A percentile compares a stretch with the other conserved stretches of the same genome.
Conservation (phyloP, 2,888 invertebrate species). For the Lasioglossum vierecki region DNA sequence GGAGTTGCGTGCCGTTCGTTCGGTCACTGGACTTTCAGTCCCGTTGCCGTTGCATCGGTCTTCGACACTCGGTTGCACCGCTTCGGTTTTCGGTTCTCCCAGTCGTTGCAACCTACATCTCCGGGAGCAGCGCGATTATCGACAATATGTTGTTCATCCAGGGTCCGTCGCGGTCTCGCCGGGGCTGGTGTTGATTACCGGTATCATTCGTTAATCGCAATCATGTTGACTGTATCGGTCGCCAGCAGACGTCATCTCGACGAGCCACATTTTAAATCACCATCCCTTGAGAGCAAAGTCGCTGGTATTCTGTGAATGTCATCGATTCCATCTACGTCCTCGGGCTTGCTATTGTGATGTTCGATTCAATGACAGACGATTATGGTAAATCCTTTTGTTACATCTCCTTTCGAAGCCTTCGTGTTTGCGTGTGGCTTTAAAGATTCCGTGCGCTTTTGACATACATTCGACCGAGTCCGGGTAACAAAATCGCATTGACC, state of each 20-base stretch:
- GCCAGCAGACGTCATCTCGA: conserved; percentile 11
- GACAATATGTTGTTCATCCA: neutral
- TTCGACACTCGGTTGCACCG: neutral
- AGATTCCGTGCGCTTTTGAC: conserved; percentile 1
- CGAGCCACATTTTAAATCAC: conserved; percentile 1
- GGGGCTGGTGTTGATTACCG: conserved; percentile 11
- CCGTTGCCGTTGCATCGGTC: conserved; percentile 2
- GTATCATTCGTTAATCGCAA: conserved; percentile 11
- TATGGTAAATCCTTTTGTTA: conserved; percentile 74
- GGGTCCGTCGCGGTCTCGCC: neutral
- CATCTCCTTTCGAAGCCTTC: neutral
- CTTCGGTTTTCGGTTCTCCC: neutral
- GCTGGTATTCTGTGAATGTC: conserved; percentile 34
- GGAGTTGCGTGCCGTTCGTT: conserved; percentile 34
- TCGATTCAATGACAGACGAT: conserved; percentile 75
- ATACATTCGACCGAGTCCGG: neutral
- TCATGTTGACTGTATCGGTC: conserved; percentile 14
- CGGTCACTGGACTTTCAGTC: conserved; percentile 33
- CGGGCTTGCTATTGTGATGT: conserved; percentile 76
- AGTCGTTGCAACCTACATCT: neutral
- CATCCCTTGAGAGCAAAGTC: conserved; percentile 13
- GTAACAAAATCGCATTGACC: neutral
- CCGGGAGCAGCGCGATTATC: neutral
- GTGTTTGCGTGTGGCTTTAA: neutral
- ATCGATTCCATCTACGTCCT: conserved; percentile 46